phyloP scores from a whole-genome alignment of 2,888 invertebrate species.

The Smittia aterrima region DNA sequence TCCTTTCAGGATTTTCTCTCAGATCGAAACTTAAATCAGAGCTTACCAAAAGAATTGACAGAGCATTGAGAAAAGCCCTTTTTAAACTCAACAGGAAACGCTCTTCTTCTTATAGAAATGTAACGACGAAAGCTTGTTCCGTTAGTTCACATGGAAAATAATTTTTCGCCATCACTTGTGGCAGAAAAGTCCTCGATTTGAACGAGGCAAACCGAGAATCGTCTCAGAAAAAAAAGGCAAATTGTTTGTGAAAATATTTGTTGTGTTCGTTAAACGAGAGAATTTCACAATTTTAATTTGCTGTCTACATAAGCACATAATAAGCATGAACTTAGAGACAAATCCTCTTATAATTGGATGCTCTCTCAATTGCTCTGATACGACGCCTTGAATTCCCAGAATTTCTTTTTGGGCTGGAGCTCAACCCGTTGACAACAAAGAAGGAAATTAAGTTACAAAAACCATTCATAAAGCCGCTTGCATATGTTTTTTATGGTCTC shows the following conservation, averaged over 20 bases:
- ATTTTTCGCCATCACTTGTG: too few relatives aligned
- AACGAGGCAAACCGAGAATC: too few relatives aligned
- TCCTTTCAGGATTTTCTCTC: too few relatives aligned
- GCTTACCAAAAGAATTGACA: too few relatives aligned
- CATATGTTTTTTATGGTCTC: slow-evolving; percentile 31
- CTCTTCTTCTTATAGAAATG: too few relatives aligned
- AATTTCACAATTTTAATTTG: slow-evolving; percentile 40
- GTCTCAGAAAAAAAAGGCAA: background rate
- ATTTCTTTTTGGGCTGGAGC: too few relatives aligned
- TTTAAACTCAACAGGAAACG: too few relatives aligned
- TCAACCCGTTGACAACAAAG: slow-evolving; percentile 6
- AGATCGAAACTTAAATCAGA: too few relatives aligned
- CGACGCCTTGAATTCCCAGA: background rate
- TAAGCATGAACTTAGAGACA: slow-evolving; percentile 40
- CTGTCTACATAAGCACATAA: slow-evolving; percentile 42
- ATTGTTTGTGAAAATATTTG: slow-evolving; percentile 26
- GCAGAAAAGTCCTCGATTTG: too few relatives aligned
- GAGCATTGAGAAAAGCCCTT: too few relatives aligned
- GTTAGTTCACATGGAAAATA: too few relatives aligned
- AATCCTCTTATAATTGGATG: slow-evolving; percentile 42
- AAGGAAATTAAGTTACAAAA: slow-evolving; percentile 40
- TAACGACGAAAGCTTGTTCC: too few relatives aligned
- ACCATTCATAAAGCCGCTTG: slow-evolving; percentile 24
- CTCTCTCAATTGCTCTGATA: slow-evolving; percentile 9
- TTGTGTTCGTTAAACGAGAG: background rate